Evolutionary conservation across 1,140 invertebrate species (phyloP).

Genomic region (Papilio machaon): DNA sequence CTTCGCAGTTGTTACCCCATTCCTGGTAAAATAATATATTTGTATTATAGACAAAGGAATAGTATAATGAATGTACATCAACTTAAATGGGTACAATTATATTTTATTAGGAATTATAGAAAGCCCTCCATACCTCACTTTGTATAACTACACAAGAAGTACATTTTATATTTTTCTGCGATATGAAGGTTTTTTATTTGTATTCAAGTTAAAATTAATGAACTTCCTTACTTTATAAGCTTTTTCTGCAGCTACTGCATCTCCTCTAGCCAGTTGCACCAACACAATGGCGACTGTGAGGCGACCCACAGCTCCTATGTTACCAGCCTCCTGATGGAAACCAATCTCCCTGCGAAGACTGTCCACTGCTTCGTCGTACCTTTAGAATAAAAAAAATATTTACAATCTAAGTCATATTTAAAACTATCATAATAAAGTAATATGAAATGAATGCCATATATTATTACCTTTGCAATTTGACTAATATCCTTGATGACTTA

Average conservation of each 20-base stretch:
- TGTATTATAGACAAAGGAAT: background rate
- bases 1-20: conserved; percentile 90
- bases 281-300: conserved; percentile 93
- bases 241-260: conserved; percentile 96
- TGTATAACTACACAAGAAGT: no score
- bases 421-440: conserved; percentile 11
- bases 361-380: conserved; percentile 93
- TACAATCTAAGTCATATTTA: background rate
- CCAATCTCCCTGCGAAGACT: conserved; percentile 93
- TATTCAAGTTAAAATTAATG: background rate
- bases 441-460: background rate
- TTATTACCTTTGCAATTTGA: conserved; percentile 85
- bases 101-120: no score
- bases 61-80: background rate
- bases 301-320: conserved; percentile 89
- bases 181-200: no score
- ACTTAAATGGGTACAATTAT: no score
- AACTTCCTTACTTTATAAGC: conserved; percentile 89
- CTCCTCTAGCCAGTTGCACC: conserved; percentile 94
- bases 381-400: conserved; percentile 55
- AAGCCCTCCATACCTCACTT: no score
- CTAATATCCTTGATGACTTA: conserved; percentile 91
- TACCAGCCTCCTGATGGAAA: conserved; percentile 90
- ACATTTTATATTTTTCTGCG: no score
- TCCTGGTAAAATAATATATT: conserved; percentile 80